Percentiles rank a stretch among this genome's conserved stretches.
Conservation (phyloP, 2,113 vertebrate species). For the Oxyura jamaicensis region DNA sequence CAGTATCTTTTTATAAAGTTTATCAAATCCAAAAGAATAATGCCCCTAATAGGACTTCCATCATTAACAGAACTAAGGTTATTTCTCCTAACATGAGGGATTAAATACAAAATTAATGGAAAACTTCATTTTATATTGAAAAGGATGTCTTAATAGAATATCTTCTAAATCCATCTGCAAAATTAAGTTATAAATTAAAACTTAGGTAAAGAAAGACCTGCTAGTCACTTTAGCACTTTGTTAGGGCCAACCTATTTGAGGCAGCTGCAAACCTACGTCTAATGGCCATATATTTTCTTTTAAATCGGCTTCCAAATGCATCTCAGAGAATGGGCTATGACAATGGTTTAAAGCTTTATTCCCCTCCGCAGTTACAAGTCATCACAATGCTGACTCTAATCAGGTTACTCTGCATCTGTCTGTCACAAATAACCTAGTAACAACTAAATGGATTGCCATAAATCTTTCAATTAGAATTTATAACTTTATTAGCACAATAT, state of each 20-base stretch:
- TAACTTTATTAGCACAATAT: slow-evolving; percentile 90
- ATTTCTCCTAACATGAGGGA: neutral
- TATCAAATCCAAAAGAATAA: neutral
- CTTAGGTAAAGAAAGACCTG: neutral
- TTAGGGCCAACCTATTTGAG: slow-evolving; percentile 16
- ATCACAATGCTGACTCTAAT: slow-evolving; percentile 82
- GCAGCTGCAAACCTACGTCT: slow-evolving; percentile 63
- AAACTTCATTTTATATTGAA: neutral
- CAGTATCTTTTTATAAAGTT: neutral
- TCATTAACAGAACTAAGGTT: neutral
- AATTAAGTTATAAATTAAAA: slow-evolving; percentile 67
- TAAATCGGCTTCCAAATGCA: slow-evolving; percentile 71
- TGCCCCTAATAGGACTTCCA: neutral
- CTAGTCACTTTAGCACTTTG: slow-evolving; percentile 33
- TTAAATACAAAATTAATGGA: neutral
- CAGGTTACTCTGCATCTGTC: slow-evolving; percentile 84
- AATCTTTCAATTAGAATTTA: slow-evolving; percentile 88
- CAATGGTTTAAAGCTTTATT: slow-evolving; percentile 76
- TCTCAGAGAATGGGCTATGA: slow-evolving; percentile 70
- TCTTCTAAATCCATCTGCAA: slow-evolving; percentile 29
- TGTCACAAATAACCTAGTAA: slow-evolving; percentile 89
- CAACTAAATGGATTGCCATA: slow-evolving; percentile 84
- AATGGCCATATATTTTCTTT: slow-evolving; percentile 63
- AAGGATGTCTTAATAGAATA: neutral
- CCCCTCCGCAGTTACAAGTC: slow-evolving; percentile 78